Conservation (phyloP, 1,140 invertebrate species). For the Drosophila yakuba region DNA sequence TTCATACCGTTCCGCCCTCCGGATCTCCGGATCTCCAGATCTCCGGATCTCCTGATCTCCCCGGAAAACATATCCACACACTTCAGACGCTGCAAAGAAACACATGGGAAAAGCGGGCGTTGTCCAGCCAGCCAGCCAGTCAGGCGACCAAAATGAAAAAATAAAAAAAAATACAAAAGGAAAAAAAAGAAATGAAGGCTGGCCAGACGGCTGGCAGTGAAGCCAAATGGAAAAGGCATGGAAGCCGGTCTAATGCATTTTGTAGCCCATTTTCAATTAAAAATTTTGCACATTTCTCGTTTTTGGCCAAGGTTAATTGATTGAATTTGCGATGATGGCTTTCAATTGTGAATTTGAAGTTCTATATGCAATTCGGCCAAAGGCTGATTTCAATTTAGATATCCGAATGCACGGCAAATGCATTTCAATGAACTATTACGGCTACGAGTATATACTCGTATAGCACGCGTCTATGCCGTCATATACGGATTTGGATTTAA, state of each 20-base stretch:
- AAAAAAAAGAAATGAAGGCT: no score
- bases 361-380: conserved; percentile 69
- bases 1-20: conserved; percentile 6
- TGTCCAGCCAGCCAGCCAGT: conserved; percentile 55
- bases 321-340: conserved; percentile 53
- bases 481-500: conserved; percentile 6
- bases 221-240: conserved; percentile 32
- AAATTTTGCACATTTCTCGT: conserved; percentile 64
- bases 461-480: conserved; percentile 19
- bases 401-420: conserved; percentile 50
- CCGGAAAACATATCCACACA: conserved; percentile 5
- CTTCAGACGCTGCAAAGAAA: neutral
- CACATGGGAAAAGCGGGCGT: conserved; percentile 54
- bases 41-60: conserved; percentile 12
- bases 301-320: conserved; percentile 74
- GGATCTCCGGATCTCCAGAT: conserved; percentile 13
- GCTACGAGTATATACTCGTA: neutral
- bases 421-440: conserved; percentile 34
- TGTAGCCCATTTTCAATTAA: conserved; percentile 75
- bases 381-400: conserved; percentile 79
- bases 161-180: no score
- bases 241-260: conserved; percentile 63
- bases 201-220: conserved; percentile 37
- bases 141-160: conserved; percentile 27
- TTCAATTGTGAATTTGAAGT: conserved; percentile 69